Percentiles rank a stretch among this genome's conserved stretches.
Conservation (phyloP, 1,140 invertebrate species). For the Drosophila melanogaster region DNA sequence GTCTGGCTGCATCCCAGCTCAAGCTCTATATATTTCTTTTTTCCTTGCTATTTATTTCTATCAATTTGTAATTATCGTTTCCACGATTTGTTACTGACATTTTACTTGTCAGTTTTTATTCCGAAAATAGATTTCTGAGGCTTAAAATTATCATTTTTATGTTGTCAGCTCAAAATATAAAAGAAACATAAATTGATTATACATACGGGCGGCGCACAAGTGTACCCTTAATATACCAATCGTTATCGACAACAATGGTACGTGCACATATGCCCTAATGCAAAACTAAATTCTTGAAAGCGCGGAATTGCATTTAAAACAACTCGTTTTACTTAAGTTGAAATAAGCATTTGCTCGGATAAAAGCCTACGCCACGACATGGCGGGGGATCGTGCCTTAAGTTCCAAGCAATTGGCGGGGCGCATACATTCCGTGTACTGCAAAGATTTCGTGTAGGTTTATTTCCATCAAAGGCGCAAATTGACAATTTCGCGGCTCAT, state of each 20-base stretch:
- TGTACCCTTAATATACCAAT: neutral
- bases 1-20: too few relatives aligned
- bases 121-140: too few relatives aligned
- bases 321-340: neutral
- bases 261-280: neutral
- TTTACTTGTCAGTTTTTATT: too few relatives aligned
- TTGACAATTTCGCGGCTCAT: neutral
- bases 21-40: too few relatives aligned
- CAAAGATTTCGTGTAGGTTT: slow-evolving; percentile 76
- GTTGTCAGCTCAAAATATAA: too few relatives aligned
- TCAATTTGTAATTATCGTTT: too few relatives aligned
- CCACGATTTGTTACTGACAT: too few relatives aligned
- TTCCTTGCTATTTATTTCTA: too few relatives aligned
- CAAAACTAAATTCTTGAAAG: neutral
- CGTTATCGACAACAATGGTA: neutral
- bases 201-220: neutral
- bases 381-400: neutral
- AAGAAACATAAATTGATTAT: neutral
- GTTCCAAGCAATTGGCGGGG: slow-evolving; percentile 36
- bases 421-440: slow-evolving; percentile 70
- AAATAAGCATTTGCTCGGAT: neutral
- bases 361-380: neutral
- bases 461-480: neutral
- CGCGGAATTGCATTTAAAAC: slow-evolving; percentile 23
- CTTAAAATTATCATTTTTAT: too few relatives aligned